Base-by-base conservation (phyloP, 2,888 invertebrate genomes). In the Girardia tigrina region DNA sequence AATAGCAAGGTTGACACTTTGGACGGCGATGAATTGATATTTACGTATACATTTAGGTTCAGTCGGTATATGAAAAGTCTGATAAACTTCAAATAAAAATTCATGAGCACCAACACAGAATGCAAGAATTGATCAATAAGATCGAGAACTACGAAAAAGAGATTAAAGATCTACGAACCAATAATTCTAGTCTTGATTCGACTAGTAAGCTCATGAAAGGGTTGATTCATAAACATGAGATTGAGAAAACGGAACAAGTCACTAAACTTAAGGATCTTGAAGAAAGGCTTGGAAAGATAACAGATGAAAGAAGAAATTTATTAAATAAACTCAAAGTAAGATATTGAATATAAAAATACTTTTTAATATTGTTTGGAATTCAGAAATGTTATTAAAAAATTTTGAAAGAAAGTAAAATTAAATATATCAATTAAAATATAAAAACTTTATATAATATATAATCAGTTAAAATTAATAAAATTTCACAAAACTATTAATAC, bases 91-190 rank as follows among this genome's bases (percentile, higher is more conserved):
- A 56, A n/a, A 4, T 56, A n/a, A 56, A 16, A 56, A 56, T 56
- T 23, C 56, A 56, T n/a, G 56, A 56, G 23, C n/a, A 56, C n/a
- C 56, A 56, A 56, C 56, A 56, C 56, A 56, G n/a, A n/a, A 56
- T 56, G 2, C 4, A 56, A 56, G 56, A 56, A 4, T 23, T 56
- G 8, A 56, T n/a, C 20, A 56, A 56, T 56, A 56, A 56, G n/a
- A 20, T n/a, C n/a, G n/a, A 56, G 2, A 56, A 16, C 23, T 56
- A 20, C 6, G 56, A 56, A n/a, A 56, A 56, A n/a, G 56, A 56
- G 23, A 56, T 56, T 23, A 56, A 56, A 56, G 56, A 56, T 56
- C 23, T 56, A 56, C n/a, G 56, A 56, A 56, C n/a, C n/a, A 56
- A 16, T 16, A 56, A 56, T 16, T 20, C 56, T 20, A 8, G 20